phyloP scores from a whole-genome alignment of 2,888 invertebrate species.

The Torymus aiolomorphi region DNA sequence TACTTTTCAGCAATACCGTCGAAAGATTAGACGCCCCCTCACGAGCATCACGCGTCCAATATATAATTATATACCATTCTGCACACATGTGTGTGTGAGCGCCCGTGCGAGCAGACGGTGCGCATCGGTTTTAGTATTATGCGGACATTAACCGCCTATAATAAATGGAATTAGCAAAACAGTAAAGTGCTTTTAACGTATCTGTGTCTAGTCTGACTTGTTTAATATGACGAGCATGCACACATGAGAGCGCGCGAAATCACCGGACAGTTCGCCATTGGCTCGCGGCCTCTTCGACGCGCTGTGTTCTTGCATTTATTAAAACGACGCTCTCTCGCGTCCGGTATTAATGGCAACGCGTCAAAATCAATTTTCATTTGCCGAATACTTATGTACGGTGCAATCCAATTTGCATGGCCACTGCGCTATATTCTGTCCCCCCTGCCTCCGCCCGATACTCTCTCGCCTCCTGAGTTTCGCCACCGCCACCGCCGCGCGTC shows the following conservation, averaged over 20 bases:
- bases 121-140: constrained; percentile 39
- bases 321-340: constrained; percentile 66
- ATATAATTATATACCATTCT: too few relatives aligned
- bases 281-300: constrained; percentile 22
- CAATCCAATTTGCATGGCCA: constrained; percentile 71
- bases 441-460: not conserved
- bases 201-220: constrained; percentile 68
- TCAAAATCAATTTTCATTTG: constrained; percentile 75
- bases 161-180: constrained; percentile 72
- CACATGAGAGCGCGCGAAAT: not conserved
- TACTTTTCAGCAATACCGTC: constrained; percentile 15
- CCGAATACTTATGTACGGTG: constrained; percentile 73
- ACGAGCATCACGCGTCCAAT: too few relatives aligned
- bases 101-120: not conserved
- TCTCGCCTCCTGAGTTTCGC: constrained; percentile 15
- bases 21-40: constrained; percentile 27
- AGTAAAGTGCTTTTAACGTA: constrained; percentile 74
- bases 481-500: constrained; percentile 51
- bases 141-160: constrained; percentile 61
- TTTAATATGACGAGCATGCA: constrained; percentile 71
- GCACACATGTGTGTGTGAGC: too few relatives aligned
- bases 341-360: constrained; percentile 72
- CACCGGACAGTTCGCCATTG: not conserved
- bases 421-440: constrained; percentile 49
- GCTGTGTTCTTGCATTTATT: constrained; percentile 72